Conservation (phyloP, 1,140 invertebrate genomes). For the Adelges cooleyi region DNA sequence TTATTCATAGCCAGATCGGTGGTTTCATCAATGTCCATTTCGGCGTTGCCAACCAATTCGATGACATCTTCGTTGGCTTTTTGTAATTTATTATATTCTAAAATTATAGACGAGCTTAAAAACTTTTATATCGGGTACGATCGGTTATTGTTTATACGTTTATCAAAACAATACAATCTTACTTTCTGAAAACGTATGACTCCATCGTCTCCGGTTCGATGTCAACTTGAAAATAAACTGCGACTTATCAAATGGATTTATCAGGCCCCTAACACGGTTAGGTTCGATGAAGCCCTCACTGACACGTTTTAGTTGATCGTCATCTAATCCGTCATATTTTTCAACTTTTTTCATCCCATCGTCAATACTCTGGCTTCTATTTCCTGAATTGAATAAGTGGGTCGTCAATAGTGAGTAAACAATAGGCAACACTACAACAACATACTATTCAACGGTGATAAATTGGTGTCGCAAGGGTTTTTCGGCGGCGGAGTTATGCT, state of each 20-base stretch:
- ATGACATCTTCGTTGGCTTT: background rate
- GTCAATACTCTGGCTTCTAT: conserved; percentile 16
- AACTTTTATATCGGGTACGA: no score
- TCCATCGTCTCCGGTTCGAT: conserved; percentile 92
- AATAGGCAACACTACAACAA: background rate
- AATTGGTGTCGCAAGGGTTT: background rate
- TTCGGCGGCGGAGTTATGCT: conserved; percentile 16
- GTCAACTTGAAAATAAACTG: conserved; percentile 94
- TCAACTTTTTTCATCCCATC: background rate
- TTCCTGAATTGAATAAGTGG: background rate
- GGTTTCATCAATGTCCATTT: background rate
- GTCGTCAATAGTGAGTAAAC: background rate
- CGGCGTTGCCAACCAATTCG: background rate
- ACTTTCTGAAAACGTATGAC: conserved; percentile 96
- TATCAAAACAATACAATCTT: no score
- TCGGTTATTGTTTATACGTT: no score
- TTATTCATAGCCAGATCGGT: background rate
- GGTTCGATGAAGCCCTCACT: conserved; percentile 19
- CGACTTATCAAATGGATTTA: conserved; percentile 96
- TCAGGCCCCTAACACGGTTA: conserved; percentile 57
- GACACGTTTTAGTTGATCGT: conserved; percentile 26
- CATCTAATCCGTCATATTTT: background rate
- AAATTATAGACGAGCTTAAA: no score
- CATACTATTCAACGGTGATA: background rate
- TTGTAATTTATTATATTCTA: background rate